Evolutionary conservation across 64 coral and sea anemone genomes (phyloP), one percentile per base, ranked within the genome.

Genomic region (Catalaphyllia jardinei): DNA sequence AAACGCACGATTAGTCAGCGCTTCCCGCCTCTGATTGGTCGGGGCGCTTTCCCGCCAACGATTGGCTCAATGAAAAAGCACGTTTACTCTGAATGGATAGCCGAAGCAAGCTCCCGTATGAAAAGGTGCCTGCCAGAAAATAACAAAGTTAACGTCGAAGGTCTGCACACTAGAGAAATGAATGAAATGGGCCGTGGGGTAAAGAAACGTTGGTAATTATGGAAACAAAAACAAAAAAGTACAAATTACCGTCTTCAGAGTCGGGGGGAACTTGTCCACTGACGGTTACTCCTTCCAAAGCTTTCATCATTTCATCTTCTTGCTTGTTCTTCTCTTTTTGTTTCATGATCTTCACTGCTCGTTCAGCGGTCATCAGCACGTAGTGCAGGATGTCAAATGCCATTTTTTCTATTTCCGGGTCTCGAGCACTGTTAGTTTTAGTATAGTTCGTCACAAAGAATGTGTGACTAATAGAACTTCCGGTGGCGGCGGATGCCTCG

Each of bases 381-480:
- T 54, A 91, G 52, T 94, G 93, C 13, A 94, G 65, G 42, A 94
- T 94, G 22, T 94, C 38, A 16, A 94, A 91, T 42, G 86, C 72
- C 63, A 91, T 73, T 13, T 74, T 51, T 50, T 94, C 93, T 39
- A 82, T 94, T 8, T 87, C 50, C 11, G 63, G 88, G 51, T 94
- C 22, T 9, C 73, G 82, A n/a, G 30, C 33, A 0, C 30, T 67
- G 60, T 90, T 94, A 2, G 82, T 65, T 19, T 75, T 74, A 1
- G 82, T 91, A 71, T 94, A 94, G 88, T 94, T 94, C 74, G 74
- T 31, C 60, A 94, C 29, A 8, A 94, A 94, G 88, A 91, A 94
- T 12, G 88, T 80, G 60, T 91, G 81, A 25, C 72, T 73, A 5
- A 20, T 54, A 18, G 93, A 73, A 60, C 93, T 94, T 28, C 90